A percentile compares a stretch with the other conserved stretches of the same genome.
Evolutionary conservation across 2,113 vertebrate genomes (phyloP).

Genomic region (Merops nubicus): DNA sequence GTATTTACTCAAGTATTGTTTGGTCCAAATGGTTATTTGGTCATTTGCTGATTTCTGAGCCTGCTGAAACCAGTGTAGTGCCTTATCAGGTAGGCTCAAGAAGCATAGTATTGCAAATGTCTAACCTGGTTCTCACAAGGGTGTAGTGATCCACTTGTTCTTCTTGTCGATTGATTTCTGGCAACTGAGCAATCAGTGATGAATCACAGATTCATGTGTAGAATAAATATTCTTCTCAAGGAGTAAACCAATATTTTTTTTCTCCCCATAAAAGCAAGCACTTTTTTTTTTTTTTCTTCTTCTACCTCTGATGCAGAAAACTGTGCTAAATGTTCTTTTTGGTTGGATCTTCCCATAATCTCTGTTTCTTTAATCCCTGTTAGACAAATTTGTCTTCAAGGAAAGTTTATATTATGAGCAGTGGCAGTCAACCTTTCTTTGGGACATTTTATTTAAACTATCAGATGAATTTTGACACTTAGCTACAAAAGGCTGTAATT

Average conservation of each 20-base stretch:
- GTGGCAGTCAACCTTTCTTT: neutral
- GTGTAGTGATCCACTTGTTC: neutral
- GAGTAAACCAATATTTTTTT: accelerated
- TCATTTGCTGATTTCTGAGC: constrained; percentile 26
- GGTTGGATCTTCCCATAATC: neutral
- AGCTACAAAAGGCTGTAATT: neutral
- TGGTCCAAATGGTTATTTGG: neutral
- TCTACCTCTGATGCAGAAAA: neutral
- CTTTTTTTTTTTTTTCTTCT: neutral
- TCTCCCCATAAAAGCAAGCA: neutral
- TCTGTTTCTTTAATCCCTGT: neutral
- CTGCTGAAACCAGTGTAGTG: neutral
- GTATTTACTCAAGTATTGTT: neutral
- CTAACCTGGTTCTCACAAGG: neutral
- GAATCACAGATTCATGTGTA: neutral
- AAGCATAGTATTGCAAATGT: neutral
- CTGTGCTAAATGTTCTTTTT: neutral
- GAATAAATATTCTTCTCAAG: neutral
- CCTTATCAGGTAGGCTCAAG: neutral
- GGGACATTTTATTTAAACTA: neutral
- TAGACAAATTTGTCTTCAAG: neutral
- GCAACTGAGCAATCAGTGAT: neutral
- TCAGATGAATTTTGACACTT: neutral
- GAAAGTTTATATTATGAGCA: neutral
- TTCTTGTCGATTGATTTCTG: neutral